phyloP scores from a whole-genome alignment of 1,140 invertebrate genomes.

The Pseudomyrmex flavicornis region DNA sequence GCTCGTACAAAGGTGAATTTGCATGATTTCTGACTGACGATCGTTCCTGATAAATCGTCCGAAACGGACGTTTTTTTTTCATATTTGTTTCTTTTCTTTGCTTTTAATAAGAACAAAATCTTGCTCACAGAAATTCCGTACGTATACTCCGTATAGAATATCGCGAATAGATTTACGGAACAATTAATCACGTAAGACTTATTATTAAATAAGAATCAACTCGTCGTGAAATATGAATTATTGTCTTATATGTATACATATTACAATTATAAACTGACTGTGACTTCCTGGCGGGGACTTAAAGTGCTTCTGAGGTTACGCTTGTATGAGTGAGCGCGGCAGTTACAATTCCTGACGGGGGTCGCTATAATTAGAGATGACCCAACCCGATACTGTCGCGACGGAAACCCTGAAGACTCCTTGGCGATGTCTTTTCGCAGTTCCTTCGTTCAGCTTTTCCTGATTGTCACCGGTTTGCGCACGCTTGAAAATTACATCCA shows the following conservation, averaged over 20 bases:
- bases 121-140: background rate
- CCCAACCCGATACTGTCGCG: slow-evolving; percentile 60
- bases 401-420: slow-evolving; percentile 1
- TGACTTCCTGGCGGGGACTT: slow-evolving; percentile 22
- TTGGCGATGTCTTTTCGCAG: slow-evolving; percentile 37
- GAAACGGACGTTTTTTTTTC: background rate
- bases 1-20: slow-evolving; percentile 33
- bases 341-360: slow-evolving; percentile 42
- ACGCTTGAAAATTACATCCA: slow-evolving; percentile 52
- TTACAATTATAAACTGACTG: slow-evolving; percentile 14
- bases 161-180: background rate
- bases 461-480: background rate
- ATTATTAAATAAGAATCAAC: background rate
- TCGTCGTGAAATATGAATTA: slow-evolving; percentile 4
- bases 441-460: slow-evolving; percentile 31
- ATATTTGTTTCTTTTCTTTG: background rate
- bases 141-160: background rate
- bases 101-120: slow-evolving; percentile 9
- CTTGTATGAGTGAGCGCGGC: background rate
- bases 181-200: background rate
- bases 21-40: slow-evolving; percentile 27
- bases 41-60: background rate
- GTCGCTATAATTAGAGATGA: slow-evolving; percentile 72
- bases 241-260: slow-evolving; percentile 8
- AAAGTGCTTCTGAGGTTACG: slow-evolving; percentile 36